Conservation (phyloP, 37 sponge, comb jelly and placozoan species). For the Hexactinellida sp. region DNA sequence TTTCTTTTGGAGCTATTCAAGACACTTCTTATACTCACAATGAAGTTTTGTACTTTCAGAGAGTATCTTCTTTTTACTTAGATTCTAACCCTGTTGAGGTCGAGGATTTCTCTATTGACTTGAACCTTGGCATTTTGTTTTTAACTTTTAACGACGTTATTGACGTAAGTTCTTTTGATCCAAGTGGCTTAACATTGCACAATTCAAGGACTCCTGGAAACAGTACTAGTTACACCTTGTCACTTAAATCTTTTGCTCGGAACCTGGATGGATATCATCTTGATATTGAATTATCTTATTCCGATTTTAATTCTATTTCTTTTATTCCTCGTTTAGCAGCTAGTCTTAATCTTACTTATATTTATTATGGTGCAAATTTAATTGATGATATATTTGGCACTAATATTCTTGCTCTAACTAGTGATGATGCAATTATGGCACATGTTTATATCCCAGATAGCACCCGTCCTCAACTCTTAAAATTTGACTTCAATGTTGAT, state of each 20-base stretch:
- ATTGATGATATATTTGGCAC: conserved; percentile 61
- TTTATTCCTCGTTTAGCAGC: conserved; percentile 30
- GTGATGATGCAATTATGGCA: conserved; percentile 28
- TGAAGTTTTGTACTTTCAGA: background rate
- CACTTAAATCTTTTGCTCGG: background rate
- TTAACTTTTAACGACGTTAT: conserved; percentile 26
- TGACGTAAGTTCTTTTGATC: background rate
- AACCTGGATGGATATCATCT: conserved; percentile 44
- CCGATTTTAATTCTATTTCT: conserved; percentile 56
- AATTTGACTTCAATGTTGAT: conserved; percentile 47
- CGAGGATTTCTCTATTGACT: conserved; percentile 9
- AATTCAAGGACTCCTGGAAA: background rate
- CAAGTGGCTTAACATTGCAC: background rate
- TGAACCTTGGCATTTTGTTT: conserved; percentile 11
- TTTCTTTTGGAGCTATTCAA: background rate
- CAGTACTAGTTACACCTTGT: background rate
- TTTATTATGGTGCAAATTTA: conserved; percentile 39
- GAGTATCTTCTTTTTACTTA: background rate
- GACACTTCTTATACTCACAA: background rate
- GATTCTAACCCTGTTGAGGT: conserved; percentile 17
- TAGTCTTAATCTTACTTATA: conserved; percentile 34
- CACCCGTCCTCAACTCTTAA: conserved; percentile 37
- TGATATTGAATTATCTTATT: conserved; percentile 25
- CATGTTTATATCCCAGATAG: conserved; percentile 26
- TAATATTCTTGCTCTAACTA: conserved; percentile 27